Evolutionary conservation across 2,888 invertebrate species (phyloP).

Genomic region (Corbicula japonica): DNA sequence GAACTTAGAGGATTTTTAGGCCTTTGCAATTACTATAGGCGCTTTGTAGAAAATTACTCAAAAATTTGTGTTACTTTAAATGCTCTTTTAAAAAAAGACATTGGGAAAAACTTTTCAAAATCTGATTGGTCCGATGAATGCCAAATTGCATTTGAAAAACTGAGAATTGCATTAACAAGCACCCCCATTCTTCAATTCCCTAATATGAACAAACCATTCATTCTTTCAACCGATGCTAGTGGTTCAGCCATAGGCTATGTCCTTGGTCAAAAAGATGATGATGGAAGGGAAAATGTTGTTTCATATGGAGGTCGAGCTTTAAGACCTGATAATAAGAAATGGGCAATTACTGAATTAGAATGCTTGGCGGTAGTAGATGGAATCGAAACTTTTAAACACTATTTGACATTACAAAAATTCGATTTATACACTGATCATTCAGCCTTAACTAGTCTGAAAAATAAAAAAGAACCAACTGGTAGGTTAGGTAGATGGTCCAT

Average conservation of each 20-base stretch:
- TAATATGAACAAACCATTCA: slow-evolving; percentile 39
- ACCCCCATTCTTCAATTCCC: slow-evolving; percentile 59
- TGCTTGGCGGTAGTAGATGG: slow-evolving; percentile 56
- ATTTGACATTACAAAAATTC: slow-evolving; percentile 45
- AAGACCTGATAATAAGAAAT: slow-evolving; percentile 54
- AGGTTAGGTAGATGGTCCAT: slow-evolving; percentile 41
- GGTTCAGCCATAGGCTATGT: slow-evolving; percentile 53
- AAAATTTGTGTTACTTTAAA: slow-evolving; percentile 56
- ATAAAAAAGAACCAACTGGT: slow-evolving; percentile 30
- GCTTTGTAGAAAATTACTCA: slow-evolving; percentile 53
- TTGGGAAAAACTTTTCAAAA: slow-evolving; percentile 14
- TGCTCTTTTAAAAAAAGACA: slow-evolving; percentile 40
- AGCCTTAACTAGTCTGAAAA: slow-evolving; percentile 42
- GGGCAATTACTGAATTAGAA: slow-evolving; percentile 54
- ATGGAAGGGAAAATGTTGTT: slow-evolving; percentile 55
- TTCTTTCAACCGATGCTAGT: slow-evolving; percentile 57
- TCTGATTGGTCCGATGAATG: slow-evolving; percentile 63
- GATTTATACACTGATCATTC: slow-evolving; percentile 51
- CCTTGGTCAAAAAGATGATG: slow-evolving; percentile 51
- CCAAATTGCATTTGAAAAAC: slow-evolving; percentile 47
- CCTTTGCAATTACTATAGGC: slow-evolving; percentile 62
- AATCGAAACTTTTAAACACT: slow-evolving; percentile 46
- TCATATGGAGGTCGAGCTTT: slow-evolving; percentile 50
- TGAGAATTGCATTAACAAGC: slow-evolving; percentile 50
- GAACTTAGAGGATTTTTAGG: slow-evolving; percentile 60